Percentiles rank a stretch among this genome's conserved stretches.
These are phyloP conservation scores for Numenius phaeopus DNA, from an alignment of 2,797 vertebrate genomes.

Conservation along the genomic window DNA sequence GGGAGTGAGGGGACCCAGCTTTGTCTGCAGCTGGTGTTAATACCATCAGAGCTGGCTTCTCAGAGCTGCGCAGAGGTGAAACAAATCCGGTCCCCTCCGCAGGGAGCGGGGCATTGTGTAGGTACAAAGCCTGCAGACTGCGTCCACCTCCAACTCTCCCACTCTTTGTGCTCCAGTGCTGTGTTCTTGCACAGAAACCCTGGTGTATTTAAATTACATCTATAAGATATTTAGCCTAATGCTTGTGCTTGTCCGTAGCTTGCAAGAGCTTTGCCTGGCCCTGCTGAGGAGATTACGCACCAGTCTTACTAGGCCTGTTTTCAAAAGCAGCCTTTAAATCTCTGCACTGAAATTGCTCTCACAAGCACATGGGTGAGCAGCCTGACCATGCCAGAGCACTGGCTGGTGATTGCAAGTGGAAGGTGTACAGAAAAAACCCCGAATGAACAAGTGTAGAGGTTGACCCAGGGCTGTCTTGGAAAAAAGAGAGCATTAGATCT, in stretches of 20 bases:
- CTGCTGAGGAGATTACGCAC: neutral
- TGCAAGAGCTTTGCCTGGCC: neutral
- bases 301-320: neutral
- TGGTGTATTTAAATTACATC: fast-evolving
- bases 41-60: neutral
- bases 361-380: neutral
- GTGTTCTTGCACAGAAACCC: neutral
- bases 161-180: fast-evolving
- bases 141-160: fast-evolving
- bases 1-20: neutral
- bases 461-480: neutral
- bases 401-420: neutral
- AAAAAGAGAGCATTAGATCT: neutral
- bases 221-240: neutral
- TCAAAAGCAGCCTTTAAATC: neutral
- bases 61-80: neutral
- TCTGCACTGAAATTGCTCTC: neutral
- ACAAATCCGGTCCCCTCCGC: fast-evolving
- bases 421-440: neutral
- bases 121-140: neutral
- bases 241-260: neutral
- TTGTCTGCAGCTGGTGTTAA: neutral
- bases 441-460: neutral
- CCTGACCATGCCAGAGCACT: fast-evolving
- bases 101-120: neutral